Conservation (phyloP, 2,797 vertebrate genomes). For the Ptychadena robeensis region DNA sequence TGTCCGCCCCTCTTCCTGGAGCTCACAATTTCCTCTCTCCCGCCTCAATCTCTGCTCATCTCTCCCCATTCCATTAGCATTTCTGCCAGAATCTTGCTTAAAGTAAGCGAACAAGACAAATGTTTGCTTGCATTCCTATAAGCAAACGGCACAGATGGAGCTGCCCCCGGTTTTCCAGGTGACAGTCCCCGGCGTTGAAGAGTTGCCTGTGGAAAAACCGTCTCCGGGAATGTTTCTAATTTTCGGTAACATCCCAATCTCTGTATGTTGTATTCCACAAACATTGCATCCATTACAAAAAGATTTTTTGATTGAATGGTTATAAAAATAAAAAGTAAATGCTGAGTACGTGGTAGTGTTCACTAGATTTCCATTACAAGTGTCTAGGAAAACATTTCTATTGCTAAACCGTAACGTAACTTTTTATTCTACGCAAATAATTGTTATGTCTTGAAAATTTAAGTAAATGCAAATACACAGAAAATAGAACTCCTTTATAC, state of each 20-base stretch:
- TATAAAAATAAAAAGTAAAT: too few species aligned
- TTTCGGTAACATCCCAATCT: not conserved
- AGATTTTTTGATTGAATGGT: too few species aligned
- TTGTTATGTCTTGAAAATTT: too few species aligned
- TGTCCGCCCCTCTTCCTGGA: slow-evolving; percentile 48
- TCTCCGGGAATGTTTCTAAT: not conserved
- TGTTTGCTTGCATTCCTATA: not conserved
- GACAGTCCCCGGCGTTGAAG: not conserved
- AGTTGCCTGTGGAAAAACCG: not conserved
- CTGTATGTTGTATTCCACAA: not conserved
- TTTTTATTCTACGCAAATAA: too few species aligned
- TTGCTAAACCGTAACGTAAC: too few species aligned
- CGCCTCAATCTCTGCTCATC: slow-evolving; percentile 50
- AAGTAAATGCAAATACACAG: too few species aligned
- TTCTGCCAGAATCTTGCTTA: slow-evolving; percentile 10
- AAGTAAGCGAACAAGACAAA: slow-evolving; percentile 4
- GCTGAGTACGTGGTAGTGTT: too few species aligned
- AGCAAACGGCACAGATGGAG: not conserved
- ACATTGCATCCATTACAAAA: too few species aligned
- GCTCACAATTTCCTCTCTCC: slow-evolving; percentile 57
- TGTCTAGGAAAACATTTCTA: too few species aligned
- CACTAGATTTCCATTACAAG: too few species aligned
- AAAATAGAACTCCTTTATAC: too few species aligned
- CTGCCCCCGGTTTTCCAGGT: not conserved
- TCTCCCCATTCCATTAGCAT: slow-evolving; percentile 19